A percentile compares a stretch with the other conserved stretches of the same genome.
phyloP scores from a whole-genome alignment of 2,113 vertebrate species.

The Climacteris rufus region DNA sequence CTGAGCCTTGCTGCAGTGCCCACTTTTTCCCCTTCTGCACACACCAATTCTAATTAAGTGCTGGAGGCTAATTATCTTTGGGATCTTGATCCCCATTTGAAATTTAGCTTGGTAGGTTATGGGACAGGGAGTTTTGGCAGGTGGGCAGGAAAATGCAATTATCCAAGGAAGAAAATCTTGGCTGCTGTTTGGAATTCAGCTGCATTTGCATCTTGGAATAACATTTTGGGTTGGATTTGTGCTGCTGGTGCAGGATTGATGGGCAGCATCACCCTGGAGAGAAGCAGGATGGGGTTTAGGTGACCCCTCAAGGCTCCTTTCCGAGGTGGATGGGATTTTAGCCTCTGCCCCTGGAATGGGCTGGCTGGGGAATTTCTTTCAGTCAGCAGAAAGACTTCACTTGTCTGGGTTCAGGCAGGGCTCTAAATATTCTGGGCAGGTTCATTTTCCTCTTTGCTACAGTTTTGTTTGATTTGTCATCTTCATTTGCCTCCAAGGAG shows the following conservation, averaged over 20 bases:
- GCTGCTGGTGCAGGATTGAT: neutral
- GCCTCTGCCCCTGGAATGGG: neutral
- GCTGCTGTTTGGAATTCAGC: neutral
- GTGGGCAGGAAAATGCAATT: neutral
- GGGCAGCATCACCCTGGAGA: neutral
- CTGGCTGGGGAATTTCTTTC: neutral
- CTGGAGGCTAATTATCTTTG: neutral
- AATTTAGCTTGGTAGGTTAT: neutral
- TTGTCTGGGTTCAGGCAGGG: neutral
- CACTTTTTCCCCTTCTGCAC: fast-evolving
- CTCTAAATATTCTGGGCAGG: neutral
- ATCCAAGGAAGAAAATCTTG: neutral
- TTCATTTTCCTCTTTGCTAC: neutral
- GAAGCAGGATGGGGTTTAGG: neutral
- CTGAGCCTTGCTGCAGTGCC: neutral
- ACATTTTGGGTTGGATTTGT: neutral
- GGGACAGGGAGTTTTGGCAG: neutral
- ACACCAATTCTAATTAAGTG: fast-evolving
- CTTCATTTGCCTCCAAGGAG: neutral
- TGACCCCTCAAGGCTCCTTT: too few relatives aligned
- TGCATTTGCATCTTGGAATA: neutral
- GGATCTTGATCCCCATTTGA: neutral
- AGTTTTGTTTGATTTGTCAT: neutral
- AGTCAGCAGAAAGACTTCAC: neutral
- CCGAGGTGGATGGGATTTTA: neutral